These are phyloP conservation scores for Cetonia aurata DNA, from an alignment of 2,888 invertebrate genomes.

Conservation along the genomic window DNA sequence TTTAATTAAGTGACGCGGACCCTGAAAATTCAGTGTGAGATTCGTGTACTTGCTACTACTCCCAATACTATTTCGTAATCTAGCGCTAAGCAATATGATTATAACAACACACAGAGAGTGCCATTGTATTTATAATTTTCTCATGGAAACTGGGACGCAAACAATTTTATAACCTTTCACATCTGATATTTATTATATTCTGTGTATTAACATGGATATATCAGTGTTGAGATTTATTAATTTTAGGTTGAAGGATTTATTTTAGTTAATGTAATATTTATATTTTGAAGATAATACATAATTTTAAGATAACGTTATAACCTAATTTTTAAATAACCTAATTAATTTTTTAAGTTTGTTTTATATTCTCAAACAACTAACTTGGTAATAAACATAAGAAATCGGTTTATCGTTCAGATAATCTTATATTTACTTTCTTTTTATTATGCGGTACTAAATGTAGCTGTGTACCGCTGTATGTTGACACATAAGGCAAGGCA, in stretches of 20 bases:
- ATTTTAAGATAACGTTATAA: too few species aligned
- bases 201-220: too few species aligned
- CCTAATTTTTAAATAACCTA: too few species aligned
- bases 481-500: background rate
- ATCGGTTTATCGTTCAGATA: background rate
- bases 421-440: constrained; percentile 5
- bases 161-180: constrained; percentile 14
- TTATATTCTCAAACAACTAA: background rate
- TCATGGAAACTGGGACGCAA: constrained; percentile 12
- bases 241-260: too few species aligned
- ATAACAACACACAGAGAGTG: constrained; percentile 6
- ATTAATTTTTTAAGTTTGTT: background rate
- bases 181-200: background rate
- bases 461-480: too few species aligned
- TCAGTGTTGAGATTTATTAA: too few species aligned
- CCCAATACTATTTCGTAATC: constrained; percentile 5
- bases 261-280: too few species aligned
- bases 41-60: background rate
- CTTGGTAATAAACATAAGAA: background rate
- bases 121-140: constrained; percentile 19
- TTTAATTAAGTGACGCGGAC: constrained; percentile 10
- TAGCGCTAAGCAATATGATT: constrained; percentile 7
- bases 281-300: too few species aligned
- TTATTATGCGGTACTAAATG: too few species aligned
- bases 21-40: constrained; percentile 9